A percentile compares a stretch with the other conserved stretches of the same genome.
Conservation (phyloP, 1,140 invertebrate genomes). For the Harlomillsia oculata region DNA sequence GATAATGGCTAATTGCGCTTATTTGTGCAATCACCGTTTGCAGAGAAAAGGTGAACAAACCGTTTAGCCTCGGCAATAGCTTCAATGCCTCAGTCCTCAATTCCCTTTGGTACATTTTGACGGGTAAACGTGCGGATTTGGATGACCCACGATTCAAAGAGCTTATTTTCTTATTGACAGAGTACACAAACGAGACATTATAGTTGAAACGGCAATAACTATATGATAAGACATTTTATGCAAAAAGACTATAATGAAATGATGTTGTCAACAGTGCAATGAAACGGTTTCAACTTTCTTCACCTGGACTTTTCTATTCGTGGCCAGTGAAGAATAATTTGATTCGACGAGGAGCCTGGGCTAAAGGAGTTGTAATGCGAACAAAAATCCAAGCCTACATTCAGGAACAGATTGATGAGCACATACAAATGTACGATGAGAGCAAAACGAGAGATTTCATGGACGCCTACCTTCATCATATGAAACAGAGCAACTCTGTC, state of each 20-base stretch:
- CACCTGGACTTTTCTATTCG: conserved; percentile 4
- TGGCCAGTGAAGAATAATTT: neutral
- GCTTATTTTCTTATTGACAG: too few species aligned
- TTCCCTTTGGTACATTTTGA: conserved; percentile 26
- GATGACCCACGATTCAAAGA: conserved; percentile 16
- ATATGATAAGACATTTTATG: too few species aligned
- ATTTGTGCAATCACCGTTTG: too few species aligned
- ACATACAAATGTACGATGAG: conserved; percentile 55
- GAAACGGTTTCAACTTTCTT: neutral
- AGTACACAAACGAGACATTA: too few species aligned
- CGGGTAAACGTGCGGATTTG: conserved; percentile 19
- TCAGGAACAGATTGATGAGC: conserved; percentile 51
- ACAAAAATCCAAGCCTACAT: neutral
- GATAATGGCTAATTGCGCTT: too few species aligned
- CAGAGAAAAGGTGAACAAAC: conserved; percentile 8
- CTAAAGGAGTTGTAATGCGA: neutral
- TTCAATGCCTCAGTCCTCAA: conserved; percentile 29
- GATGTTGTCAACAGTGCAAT: too few species aligned
- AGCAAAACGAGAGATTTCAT: conserved; percentile 65
- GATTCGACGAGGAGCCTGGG: neutral
- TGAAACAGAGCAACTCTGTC: conserved; percentile 3
- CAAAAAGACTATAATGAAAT: too few species aligned
- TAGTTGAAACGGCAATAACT: too few species aligned
- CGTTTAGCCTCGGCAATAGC: neutral
- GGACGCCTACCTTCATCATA: conserved; percentile 59